Evolutionary conservation across 2,113 vertebrate species (phyloP), one percentile per base, ranked within the genome.

Genomic region (Equus quagga): DNA sequence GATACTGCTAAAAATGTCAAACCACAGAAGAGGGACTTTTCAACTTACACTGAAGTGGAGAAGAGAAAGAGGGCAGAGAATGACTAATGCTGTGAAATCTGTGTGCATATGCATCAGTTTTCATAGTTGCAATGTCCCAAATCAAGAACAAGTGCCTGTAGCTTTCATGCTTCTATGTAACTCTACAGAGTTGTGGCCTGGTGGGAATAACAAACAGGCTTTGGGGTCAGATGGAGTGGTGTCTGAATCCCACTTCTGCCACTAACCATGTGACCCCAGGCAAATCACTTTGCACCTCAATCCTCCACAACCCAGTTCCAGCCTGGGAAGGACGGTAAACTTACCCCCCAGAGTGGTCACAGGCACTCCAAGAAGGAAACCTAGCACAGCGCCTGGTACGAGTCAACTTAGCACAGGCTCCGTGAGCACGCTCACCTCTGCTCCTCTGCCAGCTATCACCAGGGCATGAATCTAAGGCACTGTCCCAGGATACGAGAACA

Each of bases 401-500:
- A 19, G 36, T 18, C 54, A 54, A 17, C 41, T 0, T 0, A 44
- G 64, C 65, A 49, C 58, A 88, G 58, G 19, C 24, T 56, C 54
- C 24, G 18, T 0, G 31, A 60, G 44, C 33, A 33, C 0, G 10
- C 41, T 54, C 64, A 64, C 44, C 51, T 41, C 36, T 44, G 14
- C 31, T 81, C 46, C 23, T 44, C 33, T 54, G 67, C 62, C 36
- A n/a, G 1, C 85, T 33, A 82, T 5, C 49, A 60, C 65, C 36
- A 91, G 41, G 19, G 31, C 62, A 87, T 0, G 6, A 58, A 19
- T 31, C 64, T 76, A 92, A 90, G 65, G 72, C 65, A 49, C 15
- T 2, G 13, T 12, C 28, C 76, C 28, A 84, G 60, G n/a, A 11
- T 6, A 70, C 1, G 33, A 81, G 58, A 54, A 83, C 51, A 90